These are phyloP conservation scores for Pedionomus torquatus DNA, from an alignment of 2,113 vertebrate species.

Conservation along the genomic window DNA sequence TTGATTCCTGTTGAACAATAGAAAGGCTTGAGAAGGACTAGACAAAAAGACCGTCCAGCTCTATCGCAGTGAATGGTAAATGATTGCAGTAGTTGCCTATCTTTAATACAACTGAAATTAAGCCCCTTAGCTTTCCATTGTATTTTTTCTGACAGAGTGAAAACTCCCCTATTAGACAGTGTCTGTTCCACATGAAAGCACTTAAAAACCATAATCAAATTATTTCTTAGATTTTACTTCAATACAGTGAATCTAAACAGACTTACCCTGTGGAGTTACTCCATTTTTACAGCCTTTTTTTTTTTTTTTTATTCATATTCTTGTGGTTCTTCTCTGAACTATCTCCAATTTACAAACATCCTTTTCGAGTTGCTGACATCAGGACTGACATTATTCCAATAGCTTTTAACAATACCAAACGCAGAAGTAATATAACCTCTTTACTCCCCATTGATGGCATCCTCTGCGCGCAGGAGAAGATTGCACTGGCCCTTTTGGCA, in stretches of 20 bases:
- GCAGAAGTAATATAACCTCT: not conserved
- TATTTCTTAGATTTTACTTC: constrained; percentile 19
- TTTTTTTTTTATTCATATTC: not conserved
- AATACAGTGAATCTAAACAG: constrained; percentile 4
- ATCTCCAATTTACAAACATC: not conserved
- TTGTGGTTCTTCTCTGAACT: not conserved
- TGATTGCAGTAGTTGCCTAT: not conserved
- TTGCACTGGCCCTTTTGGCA: not conserved
- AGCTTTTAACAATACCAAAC: not conserved
- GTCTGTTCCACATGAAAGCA: not conserved
- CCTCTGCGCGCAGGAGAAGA: not conserved
- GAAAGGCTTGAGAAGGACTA: not conserved
- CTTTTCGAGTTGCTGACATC: not conserved
- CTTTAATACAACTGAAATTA: not conserved
- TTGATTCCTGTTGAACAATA: not conserved
- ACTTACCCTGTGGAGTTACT: not conserved
- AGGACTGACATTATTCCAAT: not conserved
- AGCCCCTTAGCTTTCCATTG: not conserved
- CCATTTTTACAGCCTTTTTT: not conserved
- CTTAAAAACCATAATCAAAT: constrained; percentile 39
- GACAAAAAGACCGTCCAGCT: not conserved
- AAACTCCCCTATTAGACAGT: not conserved
- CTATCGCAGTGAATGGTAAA: not conserved
- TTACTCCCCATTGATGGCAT: not conserved
- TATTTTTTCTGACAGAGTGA: not conserved